These are phyloP conservation scores for Chamaetylas fuelleborni DNA, from an alignment of 2,113 vertebrate species.

Conservation along the genomic window DNA sequence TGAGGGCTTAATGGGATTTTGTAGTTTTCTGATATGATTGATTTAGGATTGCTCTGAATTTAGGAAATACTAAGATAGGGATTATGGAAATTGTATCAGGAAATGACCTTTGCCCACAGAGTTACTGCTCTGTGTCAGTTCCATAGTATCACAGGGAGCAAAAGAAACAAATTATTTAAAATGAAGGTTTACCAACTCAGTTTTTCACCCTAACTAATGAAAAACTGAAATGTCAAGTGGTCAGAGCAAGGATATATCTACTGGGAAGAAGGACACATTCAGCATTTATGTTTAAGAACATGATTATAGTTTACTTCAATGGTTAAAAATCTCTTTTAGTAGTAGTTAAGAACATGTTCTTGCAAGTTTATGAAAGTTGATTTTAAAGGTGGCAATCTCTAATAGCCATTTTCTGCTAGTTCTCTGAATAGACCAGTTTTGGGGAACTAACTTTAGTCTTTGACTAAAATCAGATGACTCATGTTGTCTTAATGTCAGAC, in stretches of 20 bases:
- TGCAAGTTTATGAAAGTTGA: neutral
- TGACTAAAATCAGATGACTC: neutral
- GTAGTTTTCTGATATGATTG: neutral
- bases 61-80: neutral
- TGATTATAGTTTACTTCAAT: neutral
- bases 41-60: neutral
- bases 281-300: neutral
- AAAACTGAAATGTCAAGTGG: neutral
- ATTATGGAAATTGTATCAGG: neutral
- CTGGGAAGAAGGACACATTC: neutral
- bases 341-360: neutral
- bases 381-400: neutral
- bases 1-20: neutral
- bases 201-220: neutral
- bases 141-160: neutral
- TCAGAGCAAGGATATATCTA: neutral
- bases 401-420: neutral
- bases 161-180: neutral
- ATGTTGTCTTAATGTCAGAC: neutral
- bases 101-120: neutral
- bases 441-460: neutral
- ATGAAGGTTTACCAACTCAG: neutral
- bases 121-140: neutral
- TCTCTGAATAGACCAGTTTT: neutral
- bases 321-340: neutral